These are phyloP conservation scores for Euproctis similis DNA, from an alignment of 2,888 invertebrate genomes.

Conservation along the genomic window DNA sequence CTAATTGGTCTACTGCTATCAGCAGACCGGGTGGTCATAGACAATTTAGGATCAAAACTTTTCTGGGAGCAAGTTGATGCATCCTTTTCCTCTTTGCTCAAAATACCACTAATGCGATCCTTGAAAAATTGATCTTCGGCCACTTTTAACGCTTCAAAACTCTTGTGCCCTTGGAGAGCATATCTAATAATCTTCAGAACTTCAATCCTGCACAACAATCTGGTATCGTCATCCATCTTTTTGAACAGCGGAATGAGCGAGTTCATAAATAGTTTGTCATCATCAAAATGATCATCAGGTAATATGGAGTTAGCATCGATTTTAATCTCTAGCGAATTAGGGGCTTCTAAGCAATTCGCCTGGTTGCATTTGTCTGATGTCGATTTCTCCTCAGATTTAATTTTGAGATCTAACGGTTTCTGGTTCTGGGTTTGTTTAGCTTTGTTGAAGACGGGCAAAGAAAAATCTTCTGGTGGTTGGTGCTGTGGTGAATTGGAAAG, in stretches of 20 bases:
- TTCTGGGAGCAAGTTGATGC: slow-evolving; percentile 19
- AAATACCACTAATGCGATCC: slow-evolving; percentile 36
- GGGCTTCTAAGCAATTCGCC: slow-evolving; percentile 33
- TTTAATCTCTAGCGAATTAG: slow-evolving; percentile 52
- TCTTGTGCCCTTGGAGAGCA: slow-evolving; percentile 55
- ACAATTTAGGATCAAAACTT: slow-evolving; percentile 38
- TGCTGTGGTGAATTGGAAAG: slow-evolving; percentile 64
- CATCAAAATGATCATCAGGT: slow-evolving; percentile 63
- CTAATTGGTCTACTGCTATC: slow-evolving; percentile 58
- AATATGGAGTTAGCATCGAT: slow-evolving; percentile 59
- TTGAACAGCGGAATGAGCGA: slow-evolving; percentile 60
- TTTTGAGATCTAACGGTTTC: slow-evolving; percentile 53
- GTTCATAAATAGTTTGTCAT: slow-evolving; percentile 64
- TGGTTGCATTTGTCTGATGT: slow-evolving; percentile 52
- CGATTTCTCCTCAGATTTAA: slow-evolving; percentile 43
- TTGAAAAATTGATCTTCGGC: slow-evolving; percentile 51
- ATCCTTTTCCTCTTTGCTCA: slow-evolving; percentile 39
- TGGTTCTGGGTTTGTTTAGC: slow-evolving; percentile 23
- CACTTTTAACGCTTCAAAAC: slow-evolving; percentile 49
- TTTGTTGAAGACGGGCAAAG: slow-evolving; percentile 48
- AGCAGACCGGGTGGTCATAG: slow-evolving; percentile 63
- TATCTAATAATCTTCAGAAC: slow-evolving; percentile 60
- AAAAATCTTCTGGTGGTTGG: slow-evolving; percentile 46
- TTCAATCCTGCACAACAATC: slow-evolving; percentile 57
- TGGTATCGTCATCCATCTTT: slow-evolving; percentile 64